Base-by-base conservation (phyloP, 2,888 invertebrate species). In the Philereme vetulata region DNA sequence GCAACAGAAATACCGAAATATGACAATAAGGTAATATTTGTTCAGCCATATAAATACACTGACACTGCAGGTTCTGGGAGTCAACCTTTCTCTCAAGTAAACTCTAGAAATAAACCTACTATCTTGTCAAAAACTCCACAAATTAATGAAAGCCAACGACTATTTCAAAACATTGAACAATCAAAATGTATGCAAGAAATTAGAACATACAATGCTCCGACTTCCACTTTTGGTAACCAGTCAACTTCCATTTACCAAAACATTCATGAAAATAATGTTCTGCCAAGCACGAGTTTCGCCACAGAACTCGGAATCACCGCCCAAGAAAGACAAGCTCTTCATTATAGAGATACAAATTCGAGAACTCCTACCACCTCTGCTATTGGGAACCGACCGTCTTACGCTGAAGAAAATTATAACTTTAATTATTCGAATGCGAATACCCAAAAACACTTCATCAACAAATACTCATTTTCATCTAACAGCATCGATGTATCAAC, bases 401-500 rank as follows among this genome's bases (percentile, higher is more conserved):
- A 43, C 5, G 5, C 33, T 10, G 21, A 42, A 3, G 10, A 46
- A 35, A 10, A 44, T 33, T 6, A 56, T 42, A 34, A 42, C 21
- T 45, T 32, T 38, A 32, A 32, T 36, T 10, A 44, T 43, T 4
- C 21, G 10, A 33, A 49, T 33, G 4, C 42, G 51, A 54, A 35
- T 33, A 56, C 52, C 10, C 45, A 61, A 33, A 49, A 57, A 4
- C 56, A 70, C 35, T 65, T 68, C 36, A 67, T 79, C 11, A 81
- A 77, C 43, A 81, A 75, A 64, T 83, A 79, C 68, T 72, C 71
- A 51, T 82, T 78, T 65, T 74, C 78, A 9, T 60, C 80, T 21
- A 83, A 78, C 10, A 77, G 85, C 67, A 68, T 84, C 33, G 77
- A 83, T 51, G 66, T 86, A 11, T 75, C 70, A 43, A 78, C 78